Evolutionary conservation across 2,113 vertebrate genomes (phyloP).

Genomic region (Dasyprocta punctata): DNA sequence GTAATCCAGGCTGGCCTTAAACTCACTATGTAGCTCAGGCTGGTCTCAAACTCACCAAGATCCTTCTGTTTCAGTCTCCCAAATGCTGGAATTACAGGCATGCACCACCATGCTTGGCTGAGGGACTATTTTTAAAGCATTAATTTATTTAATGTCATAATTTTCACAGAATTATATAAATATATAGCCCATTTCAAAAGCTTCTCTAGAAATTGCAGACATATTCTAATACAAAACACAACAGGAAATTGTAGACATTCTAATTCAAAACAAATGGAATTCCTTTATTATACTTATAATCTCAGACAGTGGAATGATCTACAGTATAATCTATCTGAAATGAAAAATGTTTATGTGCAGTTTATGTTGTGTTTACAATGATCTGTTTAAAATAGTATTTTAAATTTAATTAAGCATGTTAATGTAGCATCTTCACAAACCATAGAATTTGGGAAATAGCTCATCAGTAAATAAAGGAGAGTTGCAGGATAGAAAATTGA

Average conservation of each 20-base stretch:
- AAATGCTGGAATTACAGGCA: neutral
- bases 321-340: neutral
- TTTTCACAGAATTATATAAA: neutral
- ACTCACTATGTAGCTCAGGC: neutral
- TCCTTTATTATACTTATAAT: neutral
- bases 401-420: neutral
- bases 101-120: neutral
- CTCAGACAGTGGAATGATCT: neutral
- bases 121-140: neutral
- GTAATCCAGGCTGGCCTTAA: neutral
- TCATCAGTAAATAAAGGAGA: neutral
- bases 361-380: neutral
- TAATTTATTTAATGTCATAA: neutral
- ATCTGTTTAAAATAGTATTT: neutral
- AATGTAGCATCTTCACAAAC: neutral
- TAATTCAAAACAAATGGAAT: constrained; percentile 15
- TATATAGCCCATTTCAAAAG: neutral
- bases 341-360: neutral
- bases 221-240: neutral
- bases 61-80: neutral
- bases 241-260: neutral
- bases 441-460: neutral
- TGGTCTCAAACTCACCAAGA: neutral
- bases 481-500: neutral
- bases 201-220: neutral